Conservation (phyloP, 2,888 invertebrate species). For the Pyrrhosoma nymphula region DNA sequence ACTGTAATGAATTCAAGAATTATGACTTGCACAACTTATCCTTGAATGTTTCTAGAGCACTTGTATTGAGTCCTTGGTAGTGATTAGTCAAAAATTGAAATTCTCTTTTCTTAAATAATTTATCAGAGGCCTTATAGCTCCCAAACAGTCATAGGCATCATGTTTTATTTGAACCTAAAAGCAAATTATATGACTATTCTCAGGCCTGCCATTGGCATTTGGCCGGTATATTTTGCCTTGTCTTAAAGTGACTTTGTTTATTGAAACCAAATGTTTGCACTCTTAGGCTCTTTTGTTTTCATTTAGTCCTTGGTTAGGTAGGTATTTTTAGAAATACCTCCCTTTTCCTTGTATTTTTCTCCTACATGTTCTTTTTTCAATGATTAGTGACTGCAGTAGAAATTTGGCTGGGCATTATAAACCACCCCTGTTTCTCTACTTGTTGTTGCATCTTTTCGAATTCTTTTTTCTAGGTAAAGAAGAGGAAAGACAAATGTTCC, state of each 20-base stretch:
- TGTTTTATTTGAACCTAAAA: not conserved
- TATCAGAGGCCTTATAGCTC: not conserved
- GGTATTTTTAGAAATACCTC: not conserved
- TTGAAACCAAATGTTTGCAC: not conserved
- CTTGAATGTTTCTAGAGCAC: constrained; percentile 3
- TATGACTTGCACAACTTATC: not conserved
- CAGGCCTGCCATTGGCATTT: not conserved
- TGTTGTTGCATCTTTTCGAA: not conserved
- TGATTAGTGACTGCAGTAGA: not conserved
- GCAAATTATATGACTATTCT: not conserved
- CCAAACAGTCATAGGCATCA: not conserved
- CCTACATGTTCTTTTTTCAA: not conserved
- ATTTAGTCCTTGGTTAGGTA: not conserved
- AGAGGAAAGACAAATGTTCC: constrained; percentile 97
- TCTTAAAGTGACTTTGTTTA: not conserved
- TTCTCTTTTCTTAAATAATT: not conserved
- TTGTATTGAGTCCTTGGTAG: not conserved
- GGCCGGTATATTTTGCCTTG: not conserved
- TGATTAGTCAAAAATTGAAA: not conserved
- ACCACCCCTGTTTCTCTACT: constrained; percentile 3
- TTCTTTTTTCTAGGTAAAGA: constrained; percentile 87
- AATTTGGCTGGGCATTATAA: not conserved
- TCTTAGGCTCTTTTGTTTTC: not conserved
- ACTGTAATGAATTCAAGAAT: not conserved
- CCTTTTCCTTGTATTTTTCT: not conserved